Base-by-base conservation (phyloP, 2,888 invertebrate genomes). In the Pandemis corylana region DNA sequence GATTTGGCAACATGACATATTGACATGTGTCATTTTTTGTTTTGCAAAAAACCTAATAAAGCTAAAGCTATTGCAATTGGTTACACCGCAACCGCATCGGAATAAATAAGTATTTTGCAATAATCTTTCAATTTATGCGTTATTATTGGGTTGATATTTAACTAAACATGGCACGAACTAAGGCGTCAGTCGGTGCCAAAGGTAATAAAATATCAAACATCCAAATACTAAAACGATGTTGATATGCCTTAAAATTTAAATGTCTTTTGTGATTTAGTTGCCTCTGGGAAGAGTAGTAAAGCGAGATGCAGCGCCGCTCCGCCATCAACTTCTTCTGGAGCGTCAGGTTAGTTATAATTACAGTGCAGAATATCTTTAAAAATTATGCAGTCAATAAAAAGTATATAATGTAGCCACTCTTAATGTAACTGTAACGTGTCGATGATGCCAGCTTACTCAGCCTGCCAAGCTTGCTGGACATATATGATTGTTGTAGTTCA, bases 271-370 rank as follows among this genome's bases (percentile, higher is more conserved):
- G 28, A 85, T 86, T 13, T 82, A 94, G 94, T 93, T 46, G 80
- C 90, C 0, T 85, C 87, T 0, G 93, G 91, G 0, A 94, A 94
- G 63, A 94, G 94, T 77, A 91, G 89, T 44, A 94, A 94, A 78
- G 93, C 92, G 0, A 84, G 92, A 71, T 90, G 91, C 75, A 84
- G 84, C 49, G 90, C 78, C 1, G 88, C 87, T 0, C 82, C 91
- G 0, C 79, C 89, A 0, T 75, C 89, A 0, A 67, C 77, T 0
- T 83, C 77, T 15, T 73, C 81, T 0, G 79, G 79, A 0, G 62
- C 80, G 0, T 77, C 87, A 69, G 85, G 90, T 90, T 78, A 71
- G 63, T 74, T 36, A 36, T 46, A 15, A 51, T 15, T 15, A 7
- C 28, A 68, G n/a, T 13, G 51, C n/a, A 56, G 9, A 2, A 7